Evolutionary conservation across 53 echinoderm and acorn worm genomes (phyloP).

Genomic region (Arbacia lixula): DNA sequence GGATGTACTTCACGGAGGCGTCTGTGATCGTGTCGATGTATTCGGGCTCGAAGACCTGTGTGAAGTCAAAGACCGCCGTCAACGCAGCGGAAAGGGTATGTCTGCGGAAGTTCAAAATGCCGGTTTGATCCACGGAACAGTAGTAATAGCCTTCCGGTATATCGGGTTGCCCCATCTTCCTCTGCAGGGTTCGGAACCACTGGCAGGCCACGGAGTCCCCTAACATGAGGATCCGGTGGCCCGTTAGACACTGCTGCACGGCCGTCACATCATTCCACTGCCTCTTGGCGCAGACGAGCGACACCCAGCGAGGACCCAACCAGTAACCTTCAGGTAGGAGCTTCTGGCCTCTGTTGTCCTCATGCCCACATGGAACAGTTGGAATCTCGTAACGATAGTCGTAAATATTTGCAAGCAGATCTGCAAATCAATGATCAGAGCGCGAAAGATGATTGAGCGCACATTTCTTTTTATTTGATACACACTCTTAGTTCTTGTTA

Average conservation of each 20-base stretch:
- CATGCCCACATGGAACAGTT: background rate
- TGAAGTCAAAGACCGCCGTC: constrained; percentile 7
- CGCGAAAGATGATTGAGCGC: no score
- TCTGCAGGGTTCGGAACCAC: constrained; percentile 40
- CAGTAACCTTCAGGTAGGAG: constrained; percentile 42
- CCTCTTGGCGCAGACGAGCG: constrained; percentile 37
- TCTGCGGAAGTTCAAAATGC: background rate
- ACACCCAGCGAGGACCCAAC: constrained; percentile 22
- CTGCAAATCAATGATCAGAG: no score
- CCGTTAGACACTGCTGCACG: constrained; percentile 15
- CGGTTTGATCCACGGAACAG: constrained; percentile 15
- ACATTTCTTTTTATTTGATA: no score
- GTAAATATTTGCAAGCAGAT: background rate
- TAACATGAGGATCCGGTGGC: constrained; percentile 40
- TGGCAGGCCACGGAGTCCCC: constrained; percentile 60
- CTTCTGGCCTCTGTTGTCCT: constrained; percentile 8
- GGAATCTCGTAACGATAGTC: constrained; percentile 14
- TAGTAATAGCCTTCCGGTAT: background rate
- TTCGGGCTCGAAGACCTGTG: constrained; percentile 48
- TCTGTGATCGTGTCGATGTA: constrained; percentile 30
- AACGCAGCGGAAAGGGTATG: constrained; percentile 38
- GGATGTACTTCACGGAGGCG: constrained; percentile 11
- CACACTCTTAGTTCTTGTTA: no score
- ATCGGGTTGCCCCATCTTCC: constrained; percentile 8
- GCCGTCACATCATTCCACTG: constrained; percentile 4